Base-by-base conservation (phyloP, 64 coral and sea anemone genomes). In the Pocillopora verrucosa region DNA sequence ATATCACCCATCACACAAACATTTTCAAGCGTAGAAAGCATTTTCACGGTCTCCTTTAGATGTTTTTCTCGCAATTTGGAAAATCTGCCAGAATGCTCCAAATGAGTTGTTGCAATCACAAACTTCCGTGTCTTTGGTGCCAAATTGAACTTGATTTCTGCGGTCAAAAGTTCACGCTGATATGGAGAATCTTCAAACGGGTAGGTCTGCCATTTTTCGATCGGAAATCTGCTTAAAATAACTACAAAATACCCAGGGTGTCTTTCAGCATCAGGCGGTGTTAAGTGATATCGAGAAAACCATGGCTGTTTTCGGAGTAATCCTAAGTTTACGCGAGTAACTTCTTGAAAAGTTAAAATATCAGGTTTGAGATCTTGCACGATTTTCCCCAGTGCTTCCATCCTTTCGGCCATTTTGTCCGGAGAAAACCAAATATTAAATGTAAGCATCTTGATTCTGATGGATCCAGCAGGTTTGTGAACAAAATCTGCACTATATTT, bases 1-100 rank as follows among this genome's bases (percentile, higher is more conserved):
- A 96, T 45, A 36, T 96, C 94, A 58, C 94, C 94, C 94, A 96
- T 96, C 19, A 96, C 72, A 69, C 94, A 96, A 56, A 88, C 88
- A 60, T 96, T 86, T 14, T 89, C 91, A 63, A 56, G 89, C n/a
- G 36, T 12, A 14, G 90, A 89, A 15, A 96, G 35, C 22, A 96
- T 77, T 81, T 96, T 34, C 60, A 96, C n/a, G 19, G 90, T 89
- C 41, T 80, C 68, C 9, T 78, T 88, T 9, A 96, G 74, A 37
- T 96, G 94, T 59, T 34, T 14, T 34, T 96, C 94, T 30, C 94
- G 62, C 26, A 86, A 58, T 76, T 78, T 60, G 34, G 90, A 85
- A 36, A 58, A 74, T 11, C 51, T 81, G 7, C 72, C 87, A 30
- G 89, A 56, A 56, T 91, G 92, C 59, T 92, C 94, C 36, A 96